Conservation (phyloP, 2,797 vertebrate species). For the Octomys mimax region DNA sequence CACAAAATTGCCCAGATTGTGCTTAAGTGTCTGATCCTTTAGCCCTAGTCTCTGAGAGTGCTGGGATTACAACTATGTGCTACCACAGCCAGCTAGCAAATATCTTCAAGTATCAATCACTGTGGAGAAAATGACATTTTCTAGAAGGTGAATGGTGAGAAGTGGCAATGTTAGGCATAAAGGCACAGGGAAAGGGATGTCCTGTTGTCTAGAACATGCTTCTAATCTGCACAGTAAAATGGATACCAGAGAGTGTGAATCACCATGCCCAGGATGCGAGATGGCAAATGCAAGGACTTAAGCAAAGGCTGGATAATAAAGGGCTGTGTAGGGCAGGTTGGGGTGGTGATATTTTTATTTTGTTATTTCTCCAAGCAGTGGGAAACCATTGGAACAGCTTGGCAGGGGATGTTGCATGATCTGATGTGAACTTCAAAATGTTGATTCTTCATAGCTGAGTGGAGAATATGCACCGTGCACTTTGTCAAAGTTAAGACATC, state of each 20-base stretch:
- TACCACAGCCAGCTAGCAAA: not conserved
- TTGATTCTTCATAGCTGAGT: not conserved
- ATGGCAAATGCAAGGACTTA: not conserved
- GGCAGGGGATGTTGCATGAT: not conserved
- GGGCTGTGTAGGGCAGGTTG: not conserved
- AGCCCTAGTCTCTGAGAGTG: not conserved
- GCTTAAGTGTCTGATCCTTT: not conserved
- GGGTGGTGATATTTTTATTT: not conserved
- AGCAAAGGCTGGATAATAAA: not conserved
- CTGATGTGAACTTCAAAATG: constrained; percentile 15
- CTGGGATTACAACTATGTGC: not conserved
- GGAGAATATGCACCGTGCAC: not conserved
- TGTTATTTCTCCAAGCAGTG: not conserved
- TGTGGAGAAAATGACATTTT: not conserved
- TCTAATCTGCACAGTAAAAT: not conserved
- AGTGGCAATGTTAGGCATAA: not conserved
- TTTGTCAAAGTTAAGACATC: constrained; percentile 33
- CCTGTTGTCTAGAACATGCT: not conserved
- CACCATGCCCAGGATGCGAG: not conserved
- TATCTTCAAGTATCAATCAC: not conserved
- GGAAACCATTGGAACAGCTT: not conserved
- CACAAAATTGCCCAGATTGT: not conserved
- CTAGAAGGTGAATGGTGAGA: not conserved
- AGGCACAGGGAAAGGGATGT: not conserved
- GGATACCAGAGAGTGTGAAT: not conserved